Evolutionary conservation across 2,113 vertebrate genomes (phyloP).

Genomic region (Malurus alboscapulatus): DNA sequence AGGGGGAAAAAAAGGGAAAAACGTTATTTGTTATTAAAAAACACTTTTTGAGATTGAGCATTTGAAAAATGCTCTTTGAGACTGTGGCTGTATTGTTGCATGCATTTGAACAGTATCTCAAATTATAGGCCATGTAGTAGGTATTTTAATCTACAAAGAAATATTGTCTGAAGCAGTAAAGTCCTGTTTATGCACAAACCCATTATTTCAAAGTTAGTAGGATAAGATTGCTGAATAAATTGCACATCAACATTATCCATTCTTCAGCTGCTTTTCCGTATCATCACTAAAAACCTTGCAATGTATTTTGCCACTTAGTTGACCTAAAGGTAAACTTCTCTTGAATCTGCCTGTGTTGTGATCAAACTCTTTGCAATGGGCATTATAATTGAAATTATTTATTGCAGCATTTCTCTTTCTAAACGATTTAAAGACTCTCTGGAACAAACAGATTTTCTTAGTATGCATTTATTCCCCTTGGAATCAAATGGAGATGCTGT

Average conservation of each 20-base stretch:
- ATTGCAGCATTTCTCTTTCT: neutral
- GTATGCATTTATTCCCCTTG: neutral
- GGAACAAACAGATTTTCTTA: neutral
- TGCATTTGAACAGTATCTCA: neutral
- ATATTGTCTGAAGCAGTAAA: neutral
- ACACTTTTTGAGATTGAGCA: no score
- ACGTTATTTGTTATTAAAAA: neutral
- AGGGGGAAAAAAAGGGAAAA: neutral
- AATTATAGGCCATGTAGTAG: neutral
- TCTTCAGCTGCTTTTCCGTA: neutral
- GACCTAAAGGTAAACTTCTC: neutral
- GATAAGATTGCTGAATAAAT: neutral
- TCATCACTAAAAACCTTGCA: neutral
- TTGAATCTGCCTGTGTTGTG: neutral
- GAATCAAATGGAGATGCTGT: neutral
- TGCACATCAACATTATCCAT: neutral
- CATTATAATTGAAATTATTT: neutral
- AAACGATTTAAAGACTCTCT: neutral
- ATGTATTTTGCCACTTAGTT: neutral
- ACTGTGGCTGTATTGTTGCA: neutral
- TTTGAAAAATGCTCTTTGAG: neutral
- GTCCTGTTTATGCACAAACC: neutral
- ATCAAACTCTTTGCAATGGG: neutral
- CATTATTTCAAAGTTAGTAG: neutral
- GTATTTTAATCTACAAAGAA: neutral